A percentile compares a stretch with the other conserved stretches of the same genome.
Evolutionary conservation across 2,888 invertebrate genomes (phyloP).

Genomic region (Drosophila prolongata): DNA sequence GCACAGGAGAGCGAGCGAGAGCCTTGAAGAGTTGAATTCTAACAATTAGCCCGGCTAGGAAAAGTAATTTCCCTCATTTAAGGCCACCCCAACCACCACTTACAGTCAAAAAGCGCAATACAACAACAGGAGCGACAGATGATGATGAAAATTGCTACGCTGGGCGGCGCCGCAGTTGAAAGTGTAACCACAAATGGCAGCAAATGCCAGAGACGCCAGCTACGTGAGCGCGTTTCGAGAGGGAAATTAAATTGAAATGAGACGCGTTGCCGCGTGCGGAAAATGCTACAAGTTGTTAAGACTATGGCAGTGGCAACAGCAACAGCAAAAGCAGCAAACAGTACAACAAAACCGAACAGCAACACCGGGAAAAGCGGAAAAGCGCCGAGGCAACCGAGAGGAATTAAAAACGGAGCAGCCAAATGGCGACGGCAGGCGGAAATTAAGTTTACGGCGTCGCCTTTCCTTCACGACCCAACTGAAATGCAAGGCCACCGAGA

Average conservation of each 20-base stretch:
- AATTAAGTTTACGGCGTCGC: slow-evolving; percentile 73
- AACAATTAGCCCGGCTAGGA: slow-evolving; percentile 36
- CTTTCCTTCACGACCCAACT: slow-evolving; percentile 35
- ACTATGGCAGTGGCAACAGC: slow-evolving; percentile 9
- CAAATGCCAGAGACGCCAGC: slow-evolving; percentile 56
- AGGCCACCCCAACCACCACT: slow-evolving; percentile 36
- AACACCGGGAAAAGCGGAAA: slow-evolving; percentile 24
- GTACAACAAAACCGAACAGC: slow-evolving; percentile 14
- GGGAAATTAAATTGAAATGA: slow-evolving; percentile 79
- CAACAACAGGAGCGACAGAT: slow-evolving; percentile 40
- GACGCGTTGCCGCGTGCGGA: slow-evolving; percentile 57
- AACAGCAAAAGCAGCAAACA: slow-evolving; percentile 33
- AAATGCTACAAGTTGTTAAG: slow-evolving; percentile 64
- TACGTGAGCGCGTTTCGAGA: slow-evolving; percentile 63
- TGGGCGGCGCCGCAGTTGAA: slow-evolving; percentile 20
- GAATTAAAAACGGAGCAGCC: slow-evolving; percentile 64
- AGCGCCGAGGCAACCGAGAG: slow-evolving; percentile 38
- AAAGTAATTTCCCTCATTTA: slow-evolving; percentile 69
- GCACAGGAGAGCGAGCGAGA: slow-evolving; percentile 11
- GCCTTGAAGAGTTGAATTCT: slow-evolving; percentile 26
- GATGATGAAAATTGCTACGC: slow-evolving; percentile 44
- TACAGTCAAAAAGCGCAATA: slow-evolving; percentile 15
- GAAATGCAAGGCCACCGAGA: slow-evolving; percentile 69
- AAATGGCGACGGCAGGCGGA: slow-evolving; percentile 55
- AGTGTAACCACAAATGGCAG: slow-evolving; percentile 49